Conservation (phyloP, 1,140 invertebrate genomes). For the Tribolium madens region DNA sequence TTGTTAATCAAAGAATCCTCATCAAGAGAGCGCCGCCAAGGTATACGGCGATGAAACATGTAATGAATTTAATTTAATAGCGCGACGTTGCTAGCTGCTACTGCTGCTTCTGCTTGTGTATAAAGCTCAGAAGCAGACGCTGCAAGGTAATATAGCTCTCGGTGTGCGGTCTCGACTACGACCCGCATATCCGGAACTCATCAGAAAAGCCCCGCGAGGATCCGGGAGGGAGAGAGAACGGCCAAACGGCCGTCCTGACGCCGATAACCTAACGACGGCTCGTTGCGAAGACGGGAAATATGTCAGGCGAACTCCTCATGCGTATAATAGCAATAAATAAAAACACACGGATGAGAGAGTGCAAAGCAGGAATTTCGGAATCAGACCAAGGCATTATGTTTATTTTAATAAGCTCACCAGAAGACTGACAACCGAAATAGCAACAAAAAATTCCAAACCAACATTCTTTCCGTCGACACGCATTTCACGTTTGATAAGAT, state of each 20-base stretch:
- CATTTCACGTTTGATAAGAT: not conserved
- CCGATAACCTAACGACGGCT: conserved; percentile 30
- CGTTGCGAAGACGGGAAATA: not conserved
- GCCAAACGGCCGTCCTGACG: conserved; percentile 10
- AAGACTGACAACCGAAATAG: not conserved
- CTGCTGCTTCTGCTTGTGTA: not conserved
- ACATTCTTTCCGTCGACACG: not conserved
- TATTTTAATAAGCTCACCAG: not conserved
- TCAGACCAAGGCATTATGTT: not conserved
- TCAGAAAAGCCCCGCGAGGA: conserved; percentile 1
- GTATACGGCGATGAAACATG: conserved; percentile 38
- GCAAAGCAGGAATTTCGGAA: not conserved
- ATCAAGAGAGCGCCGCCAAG: conserved; percentile 14
- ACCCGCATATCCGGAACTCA: conserved; percentile 36
- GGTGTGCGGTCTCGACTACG: conserved; percentile 23
- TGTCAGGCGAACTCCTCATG: not conserved
- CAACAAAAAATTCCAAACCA: not conserved
- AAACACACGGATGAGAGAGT: not conserved
- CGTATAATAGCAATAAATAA: not conserved
- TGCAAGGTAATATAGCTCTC: conserved; percentile 24
- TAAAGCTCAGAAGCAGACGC: not conserved
- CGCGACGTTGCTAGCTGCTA: conserved; percentile 21
- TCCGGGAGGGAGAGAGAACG: conserved; percentile 22
- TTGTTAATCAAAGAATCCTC: conserved; percentile 37
- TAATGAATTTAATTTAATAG: conserved; percentile 38